Conservation (phyloP, 2,797 vertebrate genomes). For the Odontamblyopus rebecca region DNA sequence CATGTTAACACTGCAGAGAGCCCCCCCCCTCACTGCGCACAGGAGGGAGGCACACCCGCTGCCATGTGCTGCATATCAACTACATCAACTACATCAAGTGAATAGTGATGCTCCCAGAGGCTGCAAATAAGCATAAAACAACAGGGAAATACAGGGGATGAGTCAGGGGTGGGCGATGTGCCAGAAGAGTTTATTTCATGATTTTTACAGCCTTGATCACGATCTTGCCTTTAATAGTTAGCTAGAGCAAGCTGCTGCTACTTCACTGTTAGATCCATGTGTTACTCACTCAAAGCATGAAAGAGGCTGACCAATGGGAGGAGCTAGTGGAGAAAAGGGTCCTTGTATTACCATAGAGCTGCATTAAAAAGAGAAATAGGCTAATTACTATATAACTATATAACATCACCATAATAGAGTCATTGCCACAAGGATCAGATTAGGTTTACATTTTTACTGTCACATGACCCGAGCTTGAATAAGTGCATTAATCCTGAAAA, state of each 20-base stretch:
- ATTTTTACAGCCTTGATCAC: neutral
- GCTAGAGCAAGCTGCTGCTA: neutral
- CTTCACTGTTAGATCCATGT: too few species aligned
- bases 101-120: neutral
- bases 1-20: neutral
- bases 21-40: neutral
- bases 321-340: too few species aligned
- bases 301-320: too few species aligned
- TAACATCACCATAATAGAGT: too few species aligned
- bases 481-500: too few species aligned
- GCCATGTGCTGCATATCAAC: conserved; percentile 4
- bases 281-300: too few species aligned
- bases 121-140: neutral
- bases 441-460: too few species aligned
- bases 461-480: too few species aligned
- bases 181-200: neutral
- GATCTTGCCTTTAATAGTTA: neutral
- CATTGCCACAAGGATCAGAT: too few species aligned
- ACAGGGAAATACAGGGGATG: neutral
- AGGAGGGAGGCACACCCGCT: neutral
- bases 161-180: neutral
- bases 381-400: too few species aligned
- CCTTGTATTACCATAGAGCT: too few species aligned
- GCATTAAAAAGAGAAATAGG: too few species aligned
- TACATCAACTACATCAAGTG: neutral